Evolutionary conservation across 2,113 vertebrate genomes (phyloP), one percentile per base, ranked within the genome.

Genomic region (Dipodomys spectabilis): DNA sequence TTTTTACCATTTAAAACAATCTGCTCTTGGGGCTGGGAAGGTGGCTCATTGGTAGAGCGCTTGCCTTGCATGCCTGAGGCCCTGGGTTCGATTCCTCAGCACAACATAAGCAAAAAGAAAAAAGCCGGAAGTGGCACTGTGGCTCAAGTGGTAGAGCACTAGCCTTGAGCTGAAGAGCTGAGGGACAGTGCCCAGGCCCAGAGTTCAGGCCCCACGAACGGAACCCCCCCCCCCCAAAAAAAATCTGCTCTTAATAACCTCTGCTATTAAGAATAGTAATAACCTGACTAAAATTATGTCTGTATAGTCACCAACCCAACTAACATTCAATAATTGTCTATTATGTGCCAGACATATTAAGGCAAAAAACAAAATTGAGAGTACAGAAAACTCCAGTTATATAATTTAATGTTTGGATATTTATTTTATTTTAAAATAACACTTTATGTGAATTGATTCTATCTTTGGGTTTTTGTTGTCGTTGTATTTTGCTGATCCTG

Each of bases 201-300:
- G 39, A 39, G 39, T 39, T 39, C 39, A 39, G 39, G 39, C 39
- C 39, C 39, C 39, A 39, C 39, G 39, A 39, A 39, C 5, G 39
- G 39, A 39, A 39, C 5, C 39, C 39, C 39, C 39, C 35, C 3
- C 35, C 35, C 35, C 35, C 35, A 39, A 30, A 91, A 74, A 53
- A 44, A 77, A 93, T 79, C 35, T 93, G 39, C 86, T 64, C 30
- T 57, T 83, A 86, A 64, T 93, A 81, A 92, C n/a, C 5, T 78
- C 60, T 74, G 72, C 60, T 79, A 74, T 57, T 12, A 87, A 79
- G 64, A 81, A 82, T 1, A 71, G 30, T 62, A 92, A 86, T 57
- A 85, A 78, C 2, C 45, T 88, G 30, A 25, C 73, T 80, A 90
- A 77, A 88, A 18, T 25, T 23, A 30, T 68, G 11, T 18, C 53